phyloP scores from a whole-genome alignment of 2,113 vertebrate species.

The Oophaga pumilio region DNA sequence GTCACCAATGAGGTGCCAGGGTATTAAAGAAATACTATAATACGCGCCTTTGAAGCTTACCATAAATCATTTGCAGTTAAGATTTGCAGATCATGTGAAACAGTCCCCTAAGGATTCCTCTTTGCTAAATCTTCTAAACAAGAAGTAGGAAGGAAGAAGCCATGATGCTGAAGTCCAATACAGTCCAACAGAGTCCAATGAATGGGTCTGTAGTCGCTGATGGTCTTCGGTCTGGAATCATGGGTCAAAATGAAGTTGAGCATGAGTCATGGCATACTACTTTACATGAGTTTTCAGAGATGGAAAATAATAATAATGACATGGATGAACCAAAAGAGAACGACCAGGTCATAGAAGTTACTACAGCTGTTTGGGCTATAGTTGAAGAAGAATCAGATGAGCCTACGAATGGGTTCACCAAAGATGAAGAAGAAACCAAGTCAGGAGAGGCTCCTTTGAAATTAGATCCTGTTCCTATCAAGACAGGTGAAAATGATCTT shows the following conservation, averaged over 20 bases:
- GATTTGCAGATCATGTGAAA: background rate
- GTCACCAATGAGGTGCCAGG: background rate
- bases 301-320: background rate
- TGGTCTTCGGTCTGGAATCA: slow-evolving; percentile 3
- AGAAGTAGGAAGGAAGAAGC: background rate
- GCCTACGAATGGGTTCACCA: background rate
- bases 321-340: background rate
- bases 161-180: slow-evolving; percentile 49
- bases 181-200: background rate
- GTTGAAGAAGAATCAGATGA: slow-evolving; percentile 31
- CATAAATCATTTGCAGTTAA: background rate
- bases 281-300: background rate
- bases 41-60: background rate
- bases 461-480: slow-evolving; percentile 14
- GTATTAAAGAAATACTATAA: background rate
- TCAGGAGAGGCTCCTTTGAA: background rate
- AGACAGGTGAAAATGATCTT: slow-evolving; percentile 25
- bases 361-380: slow-evolving; percentile 19
- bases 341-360: background rate
- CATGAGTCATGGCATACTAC: slow-evolving; percentile 15
- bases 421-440: background rate
- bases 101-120: background rate
- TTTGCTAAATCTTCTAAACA: background rate
- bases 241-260: slow-evolving; percentile 6
- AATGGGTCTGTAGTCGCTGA: background rate